Evolutionary conservation across 2,888 invertebrate species (phyloP).

Genomic region (Hydriomena furcata): DNA sequence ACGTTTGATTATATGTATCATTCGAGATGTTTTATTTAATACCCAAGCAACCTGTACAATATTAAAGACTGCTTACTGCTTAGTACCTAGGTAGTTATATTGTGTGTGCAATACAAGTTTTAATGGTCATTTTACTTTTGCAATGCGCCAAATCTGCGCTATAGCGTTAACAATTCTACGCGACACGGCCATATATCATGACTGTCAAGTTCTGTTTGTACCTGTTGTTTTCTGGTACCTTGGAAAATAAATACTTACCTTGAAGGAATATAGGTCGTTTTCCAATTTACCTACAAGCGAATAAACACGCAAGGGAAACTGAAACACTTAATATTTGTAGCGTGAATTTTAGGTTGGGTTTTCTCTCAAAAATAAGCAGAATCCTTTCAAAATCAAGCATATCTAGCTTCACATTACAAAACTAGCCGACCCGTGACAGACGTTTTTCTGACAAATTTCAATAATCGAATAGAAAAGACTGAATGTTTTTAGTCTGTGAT

Average conservation of each 20-base stretch:
- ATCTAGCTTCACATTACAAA: too few species aligned
- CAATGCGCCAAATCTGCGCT: conserved; percentile 18
- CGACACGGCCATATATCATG: conserved; percentile 14
- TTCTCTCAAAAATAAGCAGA: background rate
- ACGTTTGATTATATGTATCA: too few species aligned
- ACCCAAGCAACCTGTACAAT: too few species aligned
- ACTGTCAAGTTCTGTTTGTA: conserved; percentile 9
- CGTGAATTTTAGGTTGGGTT: conserved; percentile 5
- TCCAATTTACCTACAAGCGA: conserved; percentile 14
- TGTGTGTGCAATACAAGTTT: too few species aligned
- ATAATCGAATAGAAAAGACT: too few species aligned
- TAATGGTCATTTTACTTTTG: conserved; percentile 8
- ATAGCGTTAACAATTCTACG: conserved; percentile 2
- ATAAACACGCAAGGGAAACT: conserved; percentile 16
- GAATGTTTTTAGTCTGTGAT: too few species aligned
- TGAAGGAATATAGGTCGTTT: conserved; percentile 18
- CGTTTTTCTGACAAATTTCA: too few species aligned
- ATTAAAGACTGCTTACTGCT: too few species aligned
- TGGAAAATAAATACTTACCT: conserved; percentile 10
- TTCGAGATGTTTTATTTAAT: too few species aligned
- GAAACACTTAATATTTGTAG: conserved; percentile 6
- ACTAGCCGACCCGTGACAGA: too few species aligned
- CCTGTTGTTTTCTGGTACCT: too few species aligned
- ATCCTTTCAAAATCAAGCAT: background rate
- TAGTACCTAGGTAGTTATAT: too few species aligned